Conservation (phyloP, 2,888 invertebrate species). For the Callyntrura guangdongensis region DNA sequence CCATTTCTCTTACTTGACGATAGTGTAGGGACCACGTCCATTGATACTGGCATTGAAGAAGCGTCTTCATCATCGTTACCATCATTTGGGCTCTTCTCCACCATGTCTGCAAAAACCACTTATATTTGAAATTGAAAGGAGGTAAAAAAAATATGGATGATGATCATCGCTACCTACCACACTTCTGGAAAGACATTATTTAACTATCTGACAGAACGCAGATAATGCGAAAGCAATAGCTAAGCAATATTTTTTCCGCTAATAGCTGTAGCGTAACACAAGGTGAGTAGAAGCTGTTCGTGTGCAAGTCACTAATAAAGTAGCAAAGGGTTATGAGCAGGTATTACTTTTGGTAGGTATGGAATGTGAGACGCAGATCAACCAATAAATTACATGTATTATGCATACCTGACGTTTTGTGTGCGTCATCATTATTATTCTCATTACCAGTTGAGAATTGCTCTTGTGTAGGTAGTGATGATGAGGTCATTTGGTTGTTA, state of each 20-base stretch:
- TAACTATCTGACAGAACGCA: constrained; percentile 43
- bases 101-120: constrained; percentile 50
- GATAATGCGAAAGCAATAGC: constrained; percentile 45
- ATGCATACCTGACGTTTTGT: constrained; percentile 45
- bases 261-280: constrained; percentile 27
- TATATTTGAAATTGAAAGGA: constrained; percentile 48
- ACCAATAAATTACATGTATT: constrained; percentile 51
- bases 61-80: constrained; percentile 50
- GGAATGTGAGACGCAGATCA: constrained; percentile 36
- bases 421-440: constrained; percentile 49
- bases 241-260: neutral
- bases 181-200: constrained; percentile 1
- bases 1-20: constrained; percentile 25
- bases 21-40: neutral
- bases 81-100: constrained; percentile 10
- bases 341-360: too few species aligned
- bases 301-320: constrained; percentile 27
- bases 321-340: neutral
- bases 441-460: constrained; percentile 57
- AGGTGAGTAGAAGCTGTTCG: neutral
- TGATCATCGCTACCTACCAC: neutral
- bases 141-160: constrained; percentile 46
- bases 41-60: constrained; percentile 10
- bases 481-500: constrained; percentile 58
- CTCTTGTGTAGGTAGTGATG: constrained; percentile 40